These are phyloP conservation scores for Caenorhabditis latens DNA, from an alignment of 1,140 invertebrate species.

Conservation along the genomic window DNA sequence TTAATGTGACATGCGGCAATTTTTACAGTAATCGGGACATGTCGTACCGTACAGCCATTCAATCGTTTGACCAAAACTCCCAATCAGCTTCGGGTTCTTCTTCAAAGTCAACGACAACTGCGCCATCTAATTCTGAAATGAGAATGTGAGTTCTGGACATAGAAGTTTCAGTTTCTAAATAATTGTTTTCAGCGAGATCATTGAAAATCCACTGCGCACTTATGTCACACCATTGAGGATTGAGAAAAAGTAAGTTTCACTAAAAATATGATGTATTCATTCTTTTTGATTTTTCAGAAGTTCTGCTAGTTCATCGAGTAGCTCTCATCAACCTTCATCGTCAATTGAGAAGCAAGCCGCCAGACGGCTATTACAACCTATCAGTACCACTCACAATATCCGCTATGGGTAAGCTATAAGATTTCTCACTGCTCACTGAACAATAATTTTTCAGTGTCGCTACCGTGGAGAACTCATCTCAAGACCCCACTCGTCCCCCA, in stretches of 20 bases:
- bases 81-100: conserved; percentile 26
- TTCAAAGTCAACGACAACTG: conserved; percentile 34
- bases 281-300: background rate
- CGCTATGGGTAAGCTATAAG: conserved; percentile 33
- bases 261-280: background rate
- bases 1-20: background rate
- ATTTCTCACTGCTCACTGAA: too few relatives aligned
- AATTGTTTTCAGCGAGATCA: conserved; percentile 19
- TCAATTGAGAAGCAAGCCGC: conserved; percentile 52
- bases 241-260: conserved; percentile 2
- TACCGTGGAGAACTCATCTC: conserved; percentile 37
- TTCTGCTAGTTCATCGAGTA: conserved; percentile 9
- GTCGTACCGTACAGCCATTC: conserved; percentile 33
- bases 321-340: conserved; percentile 32
- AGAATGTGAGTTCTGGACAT: conserved; percentile 8
- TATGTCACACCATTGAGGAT: conserved; percentile 24
- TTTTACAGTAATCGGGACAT: conserved; percentile 44
- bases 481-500: conserved; percentile 63
- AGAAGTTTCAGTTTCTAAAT: background rate
- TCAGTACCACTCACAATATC: conserved; percentile 45
- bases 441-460: background rate
- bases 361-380: conserved; percentile 42
- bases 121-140: conserved; percentile 22
- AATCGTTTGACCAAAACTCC: conserved; percentile 29
- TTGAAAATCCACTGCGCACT: conserved; percentile 14